A percentile compares a stretch with the other conserved stretches of the same genome.
phyloP scores from a whole-genome alignment of 2,888 invertebrate species.

The Ferdinandea cuprea region DNA sequence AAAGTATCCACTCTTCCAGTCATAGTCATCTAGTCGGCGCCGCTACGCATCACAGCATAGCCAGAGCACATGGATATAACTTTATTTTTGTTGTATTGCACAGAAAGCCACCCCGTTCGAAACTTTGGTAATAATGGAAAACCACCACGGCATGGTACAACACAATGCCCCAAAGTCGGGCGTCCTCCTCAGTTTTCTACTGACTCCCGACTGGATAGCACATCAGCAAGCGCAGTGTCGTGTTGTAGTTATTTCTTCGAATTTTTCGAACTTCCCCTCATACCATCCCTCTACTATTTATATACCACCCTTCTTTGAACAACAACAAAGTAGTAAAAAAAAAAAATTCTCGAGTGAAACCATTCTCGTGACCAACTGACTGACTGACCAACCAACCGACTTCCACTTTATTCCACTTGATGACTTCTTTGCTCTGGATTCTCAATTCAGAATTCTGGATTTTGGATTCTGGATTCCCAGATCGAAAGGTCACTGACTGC shows the following conservation, averaged over 20 bases:
- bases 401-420: constrained; percentile 15
- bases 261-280: constrained; percentile 68
- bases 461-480: too few species aligned
- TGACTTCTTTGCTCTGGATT: constrained; percentile 30
- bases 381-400: constrained; percentile 23
- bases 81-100: constrained; percentile 41
- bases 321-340: not conserved
- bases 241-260: constrained; percentile 55
- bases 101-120: constrained; percentile 50
- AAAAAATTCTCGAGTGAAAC: constrained; percentile 1
- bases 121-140: constrained; percentile 4
- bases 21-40: constrained; percentile 50
- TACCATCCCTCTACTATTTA: constrained; percentile 47
- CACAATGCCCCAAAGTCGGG: constrained; percentile 34
- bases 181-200: constrained; percentile 69
- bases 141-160: constrained; percentile 12
- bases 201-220: constrained; percentile 69
- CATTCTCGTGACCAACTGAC: constrained; percentile 32
- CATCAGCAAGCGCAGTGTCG: constrained; percentile 45
- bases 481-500: constrained; percentile 65
- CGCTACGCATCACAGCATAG: constrained; percentile 49
- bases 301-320: constrained; percentile 15
- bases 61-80: constrained; percentile 64
- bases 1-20: constrained; percentile 51
- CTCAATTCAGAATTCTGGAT: too few species aligned